Base-by-base conservation (phyloP, 2,888 invertebrate genomes). In the Rotaria sp. region DNA sequence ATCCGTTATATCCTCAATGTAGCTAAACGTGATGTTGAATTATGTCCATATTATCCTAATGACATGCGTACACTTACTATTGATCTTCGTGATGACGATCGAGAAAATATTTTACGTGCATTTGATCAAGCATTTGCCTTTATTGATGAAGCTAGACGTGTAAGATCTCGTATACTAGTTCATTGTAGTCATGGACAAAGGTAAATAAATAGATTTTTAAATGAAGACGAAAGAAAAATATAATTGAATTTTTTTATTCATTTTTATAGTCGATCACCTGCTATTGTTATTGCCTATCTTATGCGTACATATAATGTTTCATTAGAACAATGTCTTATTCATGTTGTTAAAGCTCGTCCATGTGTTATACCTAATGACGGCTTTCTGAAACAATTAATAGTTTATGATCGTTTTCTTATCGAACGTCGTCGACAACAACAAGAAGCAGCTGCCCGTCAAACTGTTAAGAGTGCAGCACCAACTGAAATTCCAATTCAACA, bases 111-210 rank as follows among this genome's bases (percentile, higher is more conserved):
- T 80, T 3, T 80, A 45, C 45, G 45, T 15, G 21, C 38, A 80
- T 80, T 80, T 26, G 80, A 80, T n/a, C 26, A 80, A 80, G 45
- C 80, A 45, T 80, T 80, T 45, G 8, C 45, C 26, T 80, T 80
- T 45, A 80, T 80, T 18, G 80, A 80, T 80, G 80, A 80, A 80
- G 80, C 80, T 13, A 80, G 45, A 45, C 11, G 11, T 26, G 13
- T 0, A 3, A 80, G 45, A 26, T 80, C 45, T 41, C 80, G 80
- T 26, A n/a, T 80, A n/a, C 11, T 80, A 26, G 80, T 80, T 18
- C 80, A 80, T 80, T 80, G 80, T 15, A 80, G 80, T 80, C 80
- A 80, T 80, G 80, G 80, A n/a, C 80, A 80, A n/a, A 80, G 80
- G 80, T 80, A n/a, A 45, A 4, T 35, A 0, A 35, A 35, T 35